Percentiles rank a stretch among this genome's conserved stretches.
Evolutionary conservation across 2,113 vertebrate genomes (phyloP).

Genomic region (Poeciliopsis retropinna): DNA sequence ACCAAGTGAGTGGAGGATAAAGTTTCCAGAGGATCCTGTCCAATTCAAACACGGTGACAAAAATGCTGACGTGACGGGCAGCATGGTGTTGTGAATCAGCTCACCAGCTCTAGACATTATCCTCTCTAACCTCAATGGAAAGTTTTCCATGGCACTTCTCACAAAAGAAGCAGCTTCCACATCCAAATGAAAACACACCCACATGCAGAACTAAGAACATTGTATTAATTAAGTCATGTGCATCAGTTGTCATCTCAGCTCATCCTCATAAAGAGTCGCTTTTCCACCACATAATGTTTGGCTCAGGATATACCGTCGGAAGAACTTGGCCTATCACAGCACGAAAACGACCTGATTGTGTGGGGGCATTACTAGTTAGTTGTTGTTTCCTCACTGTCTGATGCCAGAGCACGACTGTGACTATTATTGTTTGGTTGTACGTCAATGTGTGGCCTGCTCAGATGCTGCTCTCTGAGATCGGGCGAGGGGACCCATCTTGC

Average conservation of each 20-base stretch:
- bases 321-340: conserved; percentile 31
- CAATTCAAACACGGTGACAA: conserved; percentile 49
- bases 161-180: conserved; percentile 27
- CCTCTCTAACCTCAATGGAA: conserved; percentile 54
- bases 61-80: conserved; percentile 59
- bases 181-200: conserved; percentile 27
- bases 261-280: conserved; percentile 26
- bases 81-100: conserved; percentile 53
- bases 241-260: conserved; percentile 56
- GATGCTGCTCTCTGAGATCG: conserved; percentile 44
- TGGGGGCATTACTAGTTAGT: conserved; percentile 38
- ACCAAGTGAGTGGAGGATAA: not conserved
- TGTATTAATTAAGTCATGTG: conserved; percentile 59
- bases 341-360: conserved; percentile 68
- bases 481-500: conserved; percentile 44
- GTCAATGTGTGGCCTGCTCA: conserved; percentile 49
- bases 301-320: conserved; percentile 36
- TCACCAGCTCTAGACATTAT: not conserved
- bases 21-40: not conserved
- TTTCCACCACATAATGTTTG: conserved; percentile 31
- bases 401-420: conserved; percentile 22
- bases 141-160: conserved; percentile 56
- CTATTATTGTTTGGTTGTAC: conserved; percentile 54
- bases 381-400: conserved; percentile 35
- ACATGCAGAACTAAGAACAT: conserved; percentile 25